Conservation (phyloP, 2,113 vertebrate genomes). For the Chrysochloris asiatica region DNA sequence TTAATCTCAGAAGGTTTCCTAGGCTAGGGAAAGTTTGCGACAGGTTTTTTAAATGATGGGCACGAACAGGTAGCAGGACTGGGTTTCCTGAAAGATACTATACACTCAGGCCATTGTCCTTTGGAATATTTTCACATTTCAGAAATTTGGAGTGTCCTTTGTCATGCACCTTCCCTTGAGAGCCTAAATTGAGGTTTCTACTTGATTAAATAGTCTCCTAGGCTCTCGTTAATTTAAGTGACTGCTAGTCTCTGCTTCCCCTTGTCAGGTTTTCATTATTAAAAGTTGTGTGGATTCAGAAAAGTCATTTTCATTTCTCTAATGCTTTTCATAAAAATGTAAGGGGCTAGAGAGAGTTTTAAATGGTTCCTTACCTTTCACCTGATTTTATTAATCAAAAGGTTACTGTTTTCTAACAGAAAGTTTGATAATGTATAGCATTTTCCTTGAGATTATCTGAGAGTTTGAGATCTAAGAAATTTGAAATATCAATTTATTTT, state of each 20-base stretch:
- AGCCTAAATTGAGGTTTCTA: neutral
- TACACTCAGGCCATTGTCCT: neutral
- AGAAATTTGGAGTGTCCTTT: neutral
- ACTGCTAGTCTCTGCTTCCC: neutral
- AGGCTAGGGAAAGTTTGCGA: neutral
- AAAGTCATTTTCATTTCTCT: conserved; percentile 25
- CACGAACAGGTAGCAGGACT: conserved; percentile 4
- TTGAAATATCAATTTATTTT: neutral
- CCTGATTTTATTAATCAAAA: conserved; percentile 28
- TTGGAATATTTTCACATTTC: conserved; percentile 27
- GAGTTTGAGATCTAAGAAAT: neutral
- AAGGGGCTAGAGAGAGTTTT: conserved; percentile 1
- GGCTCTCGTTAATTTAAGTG: neutral
- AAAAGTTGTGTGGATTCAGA: neutral
- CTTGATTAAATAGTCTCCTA: neutral
- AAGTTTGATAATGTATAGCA: neutral
- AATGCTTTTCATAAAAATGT: conserved; percentile 21
- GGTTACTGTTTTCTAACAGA: neutral
- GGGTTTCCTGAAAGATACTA: neutral
- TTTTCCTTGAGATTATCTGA: conserved; percentile 8
- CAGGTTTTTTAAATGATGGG: conserved; percentile 10
- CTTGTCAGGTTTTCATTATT: no score
- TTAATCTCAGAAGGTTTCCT: neutral
- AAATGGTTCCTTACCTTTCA: conserved; percentile 1
- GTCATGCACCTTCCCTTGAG: neutral